Base-by-base conservation (phyloP, 2,888 invertebrate genomes). In the Drosophila cracens region DNA sequence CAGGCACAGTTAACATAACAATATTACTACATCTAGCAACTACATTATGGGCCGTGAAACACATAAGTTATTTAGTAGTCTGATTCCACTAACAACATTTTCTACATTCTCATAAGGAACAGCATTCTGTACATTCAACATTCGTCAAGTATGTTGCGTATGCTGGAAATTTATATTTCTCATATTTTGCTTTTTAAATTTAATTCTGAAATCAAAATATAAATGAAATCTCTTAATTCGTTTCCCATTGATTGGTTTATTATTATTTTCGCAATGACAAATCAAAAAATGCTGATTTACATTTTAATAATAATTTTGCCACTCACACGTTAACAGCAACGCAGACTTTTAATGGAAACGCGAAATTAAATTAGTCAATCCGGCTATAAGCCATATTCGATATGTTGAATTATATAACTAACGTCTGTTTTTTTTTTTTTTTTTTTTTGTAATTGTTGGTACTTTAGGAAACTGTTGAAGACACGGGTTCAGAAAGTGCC, bases 401-500 rank as follows among this genome's bases (percentile, higher is more conserved):
- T 13, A 21, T 13, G 7, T 21, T 46, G 1, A 13, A 21, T 46
- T 3, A 13, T 6, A 21, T 21, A 21, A 46, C 21, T 46, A 46
- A 46, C 13, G 43, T 1, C 7, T 46, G 13, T 11, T 13, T 46
- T 21, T 13, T 21, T 43, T 2, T 11, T 21, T 43, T 11, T 43
- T 16, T 18, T n/a, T 40, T 40, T 4, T n/a, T n/a, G 2, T 2
- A 18, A 2, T 54, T 54, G 25, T 18, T 36, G 34, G 29, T 8
- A 2, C 31, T 36, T 2, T 46, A 93, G 94, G 94, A 94, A 92
- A 94, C 94, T 94, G 94, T 95, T 85, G 95, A 95, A 93, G 96
- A 96, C 90, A 95, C 95, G 25, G 96, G 95, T n/a, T 95, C 95
- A 34, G 96, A 96, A 92, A 95, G 95, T 83, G 95, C 95, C 65